A percentile compares a stretch with the other conserved stretches of the same genome.
Conservation (phyloP, 2,113 vertebrate genomes). For the Cyanoderma ruficeps region DNA sequence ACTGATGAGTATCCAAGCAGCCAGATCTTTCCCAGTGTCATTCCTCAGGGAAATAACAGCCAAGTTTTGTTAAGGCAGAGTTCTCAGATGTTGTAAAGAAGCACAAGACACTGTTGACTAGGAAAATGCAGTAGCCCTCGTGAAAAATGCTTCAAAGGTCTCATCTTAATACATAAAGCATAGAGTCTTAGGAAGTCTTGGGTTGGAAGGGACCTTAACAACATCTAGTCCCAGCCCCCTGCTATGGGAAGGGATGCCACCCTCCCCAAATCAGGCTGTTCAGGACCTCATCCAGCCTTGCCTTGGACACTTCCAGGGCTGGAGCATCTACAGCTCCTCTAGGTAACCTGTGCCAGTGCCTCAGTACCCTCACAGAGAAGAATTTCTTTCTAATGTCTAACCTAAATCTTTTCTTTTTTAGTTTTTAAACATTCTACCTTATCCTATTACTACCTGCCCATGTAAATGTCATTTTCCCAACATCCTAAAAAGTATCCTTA, state of each 20-base stretch:
- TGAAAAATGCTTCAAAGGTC: not conserved
- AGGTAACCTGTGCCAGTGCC: not conserved
- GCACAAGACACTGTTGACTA: not conserved
- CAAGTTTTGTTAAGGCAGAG: not conserved
- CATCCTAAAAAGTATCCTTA: not conserved
- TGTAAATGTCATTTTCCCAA: not conserved
- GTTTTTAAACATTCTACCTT: not conserved
- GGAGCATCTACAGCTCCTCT: not conserved
- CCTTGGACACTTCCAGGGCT: not conserved
- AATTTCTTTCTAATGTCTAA: not conserved
- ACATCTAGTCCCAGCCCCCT: not conserved
- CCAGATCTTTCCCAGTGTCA: not conserved
- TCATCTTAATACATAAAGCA: not conserved
- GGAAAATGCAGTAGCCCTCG: not conserved
- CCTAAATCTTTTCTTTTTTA: not conserved
- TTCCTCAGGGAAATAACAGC: not conserved
- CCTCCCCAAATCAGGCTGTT: not conserved
- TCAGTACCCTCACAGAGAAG: not conserved
- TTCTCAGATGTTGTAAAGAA: not conserved
- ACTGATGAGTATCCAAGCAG: not conserved
- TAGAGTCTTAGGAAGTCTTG: not conserved
- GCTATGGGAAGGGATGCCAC: not conserved
- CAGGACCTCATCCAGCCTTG: not conserved
- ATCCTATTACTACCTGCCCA: not conserved
- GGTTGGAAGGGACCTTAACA: not conserved